These are phyloP conservation scores for Rhinopithecus roxellana DNA, from an alignment of 2,113 vertebrate species.

Conservation along the genomic window DNA sequence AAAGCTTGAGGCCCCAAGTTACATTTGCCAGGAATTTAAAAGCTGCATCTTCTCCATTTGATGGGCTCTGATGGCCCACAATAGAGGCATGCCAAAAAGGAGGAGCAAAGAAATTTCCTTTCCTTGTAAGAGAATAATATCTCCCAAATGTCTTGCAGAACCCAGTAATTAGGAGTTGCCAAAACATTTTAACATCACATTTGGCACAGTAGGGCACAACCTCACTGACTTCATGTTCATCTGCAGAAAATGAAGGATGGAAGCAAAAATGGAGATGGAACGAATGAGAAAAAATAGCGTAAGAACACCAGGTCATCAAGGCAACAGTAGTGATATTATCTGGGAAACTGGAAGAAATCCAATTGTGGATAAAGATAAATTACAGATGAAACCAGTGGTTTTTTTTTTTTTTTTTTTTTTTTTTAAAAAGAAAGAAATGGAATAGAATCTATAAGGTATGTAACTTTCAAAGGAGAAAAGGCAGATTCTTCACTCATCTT, in stretches of 20 bases:
- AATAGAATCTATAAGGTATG: slow-evolving; percentile 10
- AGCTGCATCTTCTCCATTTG: neutral
- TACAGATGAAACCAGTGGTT: neutral
- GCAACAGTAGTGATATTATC: neutral
- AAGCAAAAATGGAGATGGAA: neutral
- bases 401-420: neutral
- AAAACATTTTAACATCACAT: slow-evolving; percentile 12
- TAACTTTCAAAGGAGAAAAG: slow-evolving; percentile 59
- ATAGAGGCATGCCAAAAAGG: slow-evolving; percentile 22
- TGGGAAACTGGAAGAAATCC: neutral
- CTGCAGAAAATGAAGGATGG: neutral
- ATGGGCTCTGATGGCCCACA: neutral
- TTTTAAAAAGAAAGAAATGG: neutral
- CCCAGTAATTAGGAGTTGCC: slow-evolving; percentile 5
- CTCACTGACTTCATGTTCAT: neutral
- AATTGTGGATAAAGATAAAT: slow-evolving; percentile 46
- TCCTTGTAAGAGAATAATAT: neutral
- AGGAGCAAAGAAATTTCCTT: slow-evolving; percentile 23
- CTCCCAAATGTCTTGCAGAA: slow-evolving; percentile 62
- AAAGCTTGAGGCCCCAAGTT: slow-evolving; percentile 26
- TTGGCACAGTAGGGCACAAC: neutral
- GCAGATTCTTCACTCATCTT: slow-evolving; percentile 57
- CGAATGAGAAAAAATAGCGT: too few species aligned
- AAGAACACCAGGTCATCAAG: neutral
- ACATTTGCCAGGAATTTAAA: slow-evolving; percentile 52